phyloP scores from a whole-genome alignment of 2,888 invertebrate species.

The Aspidiotus destructor region DNA sequence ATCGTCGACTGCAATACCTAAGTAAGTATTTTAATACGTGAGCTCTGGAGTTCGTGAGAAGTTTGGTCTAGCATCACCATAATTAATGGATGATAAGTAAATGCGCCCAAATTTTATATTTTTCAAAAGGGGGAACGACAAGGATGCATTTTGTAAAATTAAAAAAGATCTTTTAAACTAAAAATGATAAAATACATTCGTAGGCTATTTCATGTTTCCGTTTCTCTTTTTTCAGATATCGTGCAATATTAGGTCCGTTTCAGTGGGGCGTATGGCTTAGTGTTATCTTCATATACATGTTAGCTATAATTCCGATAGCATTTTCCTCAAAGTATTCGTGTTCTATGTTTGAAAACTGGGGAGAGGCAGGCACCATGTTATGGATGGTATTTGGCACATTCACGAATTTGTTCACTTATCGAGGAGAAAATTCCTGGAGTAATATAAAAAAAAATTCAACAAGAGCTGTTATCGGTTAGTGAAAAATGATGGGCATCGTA shows the following conservation, averaged over 20 bases:
- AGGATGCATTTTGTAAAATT: no score
- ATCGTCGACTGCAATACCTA: conserved; percentile 66
- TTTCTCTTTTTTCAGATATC: conserved; percentile 49
- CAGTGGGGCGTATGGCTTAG: conserved; percentile 72
- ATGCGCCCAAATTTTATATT: no score
- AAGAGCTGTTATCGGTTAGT: conserved; percentile 58
- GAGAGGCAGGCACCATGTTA: conserved; percentile 72
- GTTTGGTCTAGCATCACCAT: no score
- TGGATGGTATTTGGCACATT: conserved; percentile 81
- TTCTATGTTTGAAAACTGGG: conserved; percentile 57
- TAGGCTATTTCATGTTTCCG: not conserved
- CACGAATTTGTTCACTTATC: conserved; percentile 62
- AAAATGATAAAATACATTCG: not conserved
- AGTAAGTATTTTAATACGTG: conserved; percentile 43
- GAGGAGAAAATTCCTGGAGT: conserved; percentile 59
- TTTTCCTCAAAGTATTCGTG: conserved; percentile 62
- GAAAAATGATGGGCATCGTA: not conserved
- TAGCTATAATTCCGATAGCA: conserved; percentile 63
- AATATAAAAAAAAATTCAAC: conserved; percentile 59
- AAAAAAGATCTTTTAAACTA: no score
- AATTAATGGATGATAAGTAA: no score
- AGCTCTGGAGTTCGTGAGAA: not conserved
- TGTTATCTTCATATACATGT: conserved; percentile 58
- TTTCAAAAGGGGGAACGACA: not conserved
- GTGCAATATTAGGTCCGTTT: conserved; percentile 73